A percentile compares a stretch with the other conserved stretches of the same genome.
Evolutionary conservation across 1,140 invertebrate genomes (phyloP).

Genomic region (Bombyx mori): ASM3026992v2 NC_085127.1:14544001-14544500

Average conservation of each 20-base stretch:
- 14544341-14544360: constrained; percentile 2
- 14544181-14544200: constrained; percentile 5
- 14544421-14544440: neutral
- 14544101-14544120: neutral
- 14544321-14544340: neutral
- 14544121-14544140: constrained; percentile 2
- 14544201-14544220: constrained; percentile 4
- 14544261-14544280: neutral
- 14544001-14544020: constrained; percentile 11
- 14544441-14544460: neutral
- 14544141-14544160: constrained; percentile 1
- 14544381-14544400: constrained; percentile 4
- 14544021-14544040: constrained; percentile 20
- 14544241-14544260: neutral
- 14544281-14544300: constrained; percentile 1
- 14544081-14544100: constrained; percentile 11
- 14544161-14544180: constrained; percentile 3
- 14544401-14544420: neutral
- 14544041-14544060: constrained; percentile 14
- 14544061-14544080: constrained; percentile 8
- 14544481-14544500: neutral
- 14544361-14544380: constrained; percentile 3
- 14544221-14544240: constrained; percentile 6
- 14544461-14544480: neutral
- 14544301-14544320: neutral